Conservation (phyloP, 2,113 vertebrate species). For the Eulemur macaco region DNA sequence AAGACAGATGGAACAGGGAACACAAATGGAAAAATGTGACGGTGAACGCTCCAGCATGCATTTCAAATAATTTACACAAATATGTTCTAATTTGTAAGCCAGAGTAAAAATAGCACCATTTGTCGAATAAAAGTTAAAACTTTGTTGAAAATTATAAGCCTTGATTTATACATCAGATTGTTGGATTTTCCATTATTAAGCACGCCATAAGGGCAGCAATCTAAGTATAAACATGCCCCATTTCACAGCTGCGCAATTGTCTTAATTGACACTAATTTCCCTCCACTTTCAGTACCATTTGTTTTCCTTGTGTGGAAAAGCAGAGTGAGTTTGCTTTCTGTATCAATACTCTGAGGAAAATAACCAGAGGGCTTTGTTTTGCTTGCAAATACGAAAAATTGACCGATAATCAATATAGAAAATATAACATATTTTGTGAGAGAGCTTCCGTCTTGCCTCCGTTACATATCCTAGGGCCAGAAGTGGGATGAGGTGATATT, state of each 20-base stretch:
- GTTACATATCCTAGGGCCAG: background rate
- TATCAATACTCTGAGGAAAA: slow-evolving; percentile 38
- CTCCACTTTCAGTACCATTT: slow-evolving; percentile 71
- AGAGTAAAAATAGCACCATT: slow-evolving; percentile 66
- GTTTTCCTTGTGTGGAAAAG: slow-evolving; percentile 59
- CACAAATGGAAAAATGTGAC: slow-evolving; percentile 48
- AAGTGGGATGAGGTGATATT: background rate
- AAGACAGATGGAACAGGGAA: slow-evolving; percentile 67
- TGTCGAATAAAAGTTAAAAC: slow-evolving; percentile 52
- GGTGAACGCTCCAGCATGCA: background rate
- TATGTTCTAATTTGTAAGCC: slow-evolving; percentile 55
- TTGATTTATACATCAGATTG: slow-evolving; percentile 54
- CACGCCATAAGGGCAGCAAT: slow-evolving; percentile 44
- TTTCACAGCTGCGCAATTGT: slow-evolving; percentile 71
- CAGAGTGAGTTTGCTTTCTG: slow-evolving; percentile 44
- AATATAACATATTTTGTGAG: background rate
- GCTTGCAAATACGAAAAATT: slow-evolving; percentile 33
- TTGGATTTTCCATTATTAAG: slow-evolving; percentile 51
- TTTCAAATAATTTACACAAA: slow-evolving; percentile 57
- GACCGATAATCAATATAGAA: background rate
- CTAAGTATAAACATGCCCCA: slow-evolving; percentile 55
- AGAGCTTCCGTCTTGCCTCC: background rate
- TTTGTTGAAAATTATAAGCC: slow-evolving; percentile 48
- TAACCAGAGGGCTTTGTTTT: background rate
- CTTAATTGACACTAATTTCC: slow-evolving; percentile 72